Evolutionary conservation across 2,797 vertebrate species (phyloP).

Genomic region (Tapirus indicus): DNA sequence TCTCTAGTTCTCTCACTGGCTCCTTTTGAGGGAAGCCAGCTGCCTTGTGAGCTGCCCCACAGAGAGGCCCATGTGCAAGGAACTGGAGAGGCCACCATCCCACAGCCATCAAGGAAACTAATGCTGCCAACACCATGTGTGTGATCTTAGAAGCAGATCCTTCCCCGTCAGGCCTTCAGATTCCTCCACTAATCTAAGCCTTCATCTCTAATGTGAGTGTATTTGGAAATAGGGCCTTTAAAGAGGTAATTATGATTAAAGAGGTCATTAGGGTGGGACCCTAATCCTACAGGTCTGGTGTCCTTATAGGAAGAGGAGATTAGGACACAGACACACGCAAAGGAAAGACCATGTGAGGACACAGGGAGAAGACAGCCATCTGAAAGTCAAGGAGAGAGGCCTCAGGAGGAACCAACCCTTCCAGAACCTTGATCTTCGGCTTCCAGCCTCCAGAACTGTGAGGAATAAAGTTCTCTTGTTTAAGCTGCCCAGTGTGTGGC

Average conservation of each 20-base stretch:
- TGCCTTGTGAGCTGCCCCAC: neutral
- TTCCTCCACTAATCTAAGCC: neutral
- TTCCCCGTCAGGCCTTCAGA: neutral
- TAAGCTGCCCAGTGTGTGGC: neutral
- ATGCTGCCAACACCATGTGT: neutral
- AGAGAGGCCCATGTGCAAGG: neutral
- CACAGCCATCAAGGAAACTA: fast-evolving
- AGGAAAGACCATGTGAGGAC: neutral
- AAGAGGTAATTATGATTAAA: neutral
- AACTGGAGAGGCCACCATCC: neutral
- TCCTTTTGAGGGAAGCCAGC: neutral
- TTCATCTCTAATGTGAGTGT: neutral
- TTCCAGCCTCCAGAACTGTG: neutral
- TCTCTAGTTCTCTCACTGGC: fast-evolving
- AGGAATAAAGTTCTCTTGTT: neutral
- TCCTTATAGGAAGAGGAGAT: neutral
- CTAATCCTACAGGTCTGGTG: neutral
- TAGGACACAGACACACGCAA: neutral
- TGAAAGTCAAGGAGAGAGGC: neutral
- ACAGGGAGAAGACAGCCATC: neutral
- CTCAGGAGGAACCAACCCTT: neutral
- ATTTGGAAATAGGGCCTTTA: neutral
- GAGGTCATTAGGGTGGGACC: neutral
- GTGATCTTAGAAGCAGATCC: neutral
- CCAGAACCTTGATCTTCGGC: neutral